phyloP scores from a whole-genome alignment of 2,888 invertebrate species.

The Pogonocherus hispidulus region DNA sequence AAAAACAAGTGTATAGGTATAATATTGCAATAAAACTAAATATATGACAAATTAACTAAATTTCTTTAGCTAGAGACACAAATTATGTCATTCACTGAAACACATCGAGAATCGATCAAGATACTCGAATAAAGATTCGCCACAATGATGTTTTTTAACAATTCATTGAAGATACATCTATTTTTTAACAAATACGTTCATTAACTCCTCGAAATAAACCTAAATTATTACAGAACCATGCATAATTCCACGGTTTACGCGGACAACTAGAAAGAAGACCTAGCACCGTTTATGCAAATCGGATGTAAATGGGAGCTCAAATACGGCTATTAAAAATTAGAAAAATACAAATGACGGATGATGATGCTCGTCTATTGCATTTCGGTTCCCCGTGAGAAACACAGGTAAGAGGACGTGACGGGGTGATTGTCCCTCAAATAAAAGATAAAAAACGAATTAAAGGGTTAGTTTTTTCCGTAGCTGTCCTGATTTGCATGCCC shows the following conservation, averaged over 20 bases:
- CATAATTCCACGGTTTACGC: conserved; percentile 35
- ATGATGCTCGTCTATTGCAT: conserved; percentile 51
- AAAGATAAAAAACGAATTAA: conserved; percentile 45
- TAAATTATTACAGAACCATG: conserved; percentile 34
- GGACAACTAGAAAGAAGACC: no score
- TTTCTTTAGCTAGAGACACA: no score
- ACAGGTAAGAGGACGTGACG: background rate
- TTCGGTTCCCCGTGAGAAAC: conserved; percentile 51
- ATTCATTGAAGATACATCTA: no score
- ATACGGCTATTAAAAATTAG: conserved; percentile 59
- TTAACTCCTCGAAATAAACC: conserved; percentile 37
- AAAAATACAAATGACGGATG: conserved; percentile 56
- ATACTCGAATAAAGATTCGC: no score
- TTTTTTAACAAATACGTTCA: conserved; percentile 25
- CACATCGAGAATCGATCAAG: no score
- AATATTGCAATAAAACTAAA: no score
- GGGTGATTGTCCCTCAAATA: conserved; percentile 22
- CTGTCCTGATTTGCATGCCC: conserved; percentile 9
- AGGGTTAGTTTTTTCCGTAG: conserved; percentile 23
- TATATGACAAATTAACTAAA: no score
- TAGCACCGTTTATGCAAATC: conserved; percentile 48
- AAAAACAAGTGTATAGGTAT: no score
- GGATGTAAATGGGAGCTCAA: conserved; percentile 50
- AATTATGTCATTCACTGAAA: no score
- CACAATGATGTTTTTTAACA: no score